These are phyloP conservation scores for Lasioglossum villosulum DNA, from an alignment of 2,888 invertebrate species.

Conservation along the genomic window DNA sequence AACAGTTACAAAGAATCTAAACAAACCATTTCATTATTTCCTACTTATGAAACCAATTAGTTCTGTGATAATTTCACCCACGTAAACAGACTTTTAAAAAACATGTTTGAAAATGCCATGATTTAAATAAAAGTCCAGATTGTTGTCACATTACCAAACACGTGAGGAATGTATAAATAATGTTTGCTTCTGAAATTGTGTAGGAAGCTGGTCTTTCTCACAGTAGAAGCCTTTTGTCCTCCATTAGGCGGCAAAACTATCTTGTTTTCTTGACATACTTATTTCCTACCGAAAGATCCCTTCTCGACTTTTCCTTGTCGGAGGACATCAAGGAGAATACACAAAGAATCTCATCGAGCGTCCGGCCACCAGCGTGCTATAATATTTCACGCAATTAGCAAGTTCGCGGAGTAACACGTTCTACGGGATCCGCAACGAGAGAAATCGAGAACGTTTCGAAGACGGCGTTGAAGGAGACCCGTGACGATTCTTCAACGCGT, in stretches of 20 bases:
- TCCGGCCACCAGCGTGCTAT: slow-evolving; percentile 37
- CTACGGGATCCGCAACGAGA: slow-evolving; percentile 47
- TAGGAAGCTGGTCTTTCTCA: neutral
- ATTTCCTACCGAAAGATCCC: neutral
- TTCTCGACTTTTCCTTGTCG: neutral
- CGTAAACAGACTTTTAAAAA: neutral
- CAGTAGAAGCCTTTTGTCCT: neutral
- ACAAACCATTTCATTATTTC: neutral
- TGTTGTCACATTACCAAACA: neutral
- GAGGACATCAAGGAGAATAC: neutral
- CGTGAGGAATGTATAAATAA: neutral
- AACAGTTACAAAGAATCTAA: neutral
- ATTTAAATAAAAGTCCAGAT: neutral
- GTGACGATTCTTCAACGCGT: slow-evolving; percentile 64
- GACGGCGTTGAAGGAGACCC: slow-evolving; percentile 54
- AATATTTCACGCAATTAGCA: slow-evolving; percentile 61
- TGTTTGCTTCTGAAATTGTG: neutral
- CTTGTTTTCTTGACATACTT: neutral
- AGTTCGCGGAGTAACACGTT: slow-evolving; percentile 41
- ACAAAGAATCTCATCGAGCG: slow-evolving; percentile 10
- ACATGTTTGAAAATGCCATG: neutral
- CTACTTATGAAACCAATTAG: neutral
- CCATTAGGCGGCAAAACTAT: neutral
- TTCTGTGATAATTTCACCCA: neutral
- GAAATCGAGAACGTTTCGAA: slow-evolving; percentile 67